Evolutionary conservation across 2,113 vertebrate genomes (phyloP), one percentile per base, ranked within the genome.

Genomic region (Callopanchax toddi): DNA sequence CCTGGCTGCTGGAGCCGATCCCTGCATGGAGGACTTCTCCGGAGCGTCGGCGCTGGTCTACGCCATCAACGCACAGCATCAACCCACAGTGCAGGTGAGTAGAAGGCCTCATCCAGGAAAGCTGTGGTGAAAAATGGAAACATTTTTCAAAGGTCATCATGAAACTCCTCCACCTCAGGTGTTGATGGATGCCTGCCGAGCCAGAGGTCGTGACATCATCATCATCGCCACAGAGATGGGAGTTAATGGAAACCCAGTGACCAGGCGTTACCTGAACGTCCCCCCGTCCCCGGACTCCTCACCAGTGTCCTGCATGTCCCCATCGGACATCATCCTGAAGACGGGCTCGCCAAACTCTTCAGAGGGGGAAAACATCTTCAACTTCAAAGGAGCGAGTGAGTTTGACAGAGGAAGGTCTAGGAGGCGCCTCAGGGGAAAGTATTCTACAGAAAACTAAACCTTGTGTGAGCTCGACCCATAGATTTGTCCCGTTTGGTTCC

Each of bases 31-130:
- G 75, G 92, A 93, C 73, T 49, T 76, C 44, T 70, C 76, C 0
- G 89, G 92, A 46, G 89, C 83, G 21, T 93, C 92, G 0, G 91
- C 91, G 0, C 73, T 92, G 37, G 90, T 92, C 36, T 90, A 92
- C 3, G 82, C 88, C 60, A 79, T 92, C 60, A 91, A 91, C 0
- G 51, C 75, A 3, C 83, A 79, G 22, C 80, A 92, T 29, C 87
- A 78, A 21, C 79, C 85, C 2, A 92, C 86, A 0, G 67, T 92
- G 16, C 69, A 83, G 81, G 87, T 86, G 59, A 61, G 67, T 1
- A n/a, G 29, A 32, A 32, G 10, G 29, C 29, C 29, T 32, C 36
- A 37, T 37, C 11, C 13, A 37, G 36, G 11, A 37, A 37, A 37
- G 36, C 2, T 37, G 5, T 26, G 26, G 26, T 6, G 10, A 9